Evolutionary conservation across 30 jellyfish, hydroid and myxozoan genomes (phyloP).

Genomic region (Turritopsis rubra): DNA sequence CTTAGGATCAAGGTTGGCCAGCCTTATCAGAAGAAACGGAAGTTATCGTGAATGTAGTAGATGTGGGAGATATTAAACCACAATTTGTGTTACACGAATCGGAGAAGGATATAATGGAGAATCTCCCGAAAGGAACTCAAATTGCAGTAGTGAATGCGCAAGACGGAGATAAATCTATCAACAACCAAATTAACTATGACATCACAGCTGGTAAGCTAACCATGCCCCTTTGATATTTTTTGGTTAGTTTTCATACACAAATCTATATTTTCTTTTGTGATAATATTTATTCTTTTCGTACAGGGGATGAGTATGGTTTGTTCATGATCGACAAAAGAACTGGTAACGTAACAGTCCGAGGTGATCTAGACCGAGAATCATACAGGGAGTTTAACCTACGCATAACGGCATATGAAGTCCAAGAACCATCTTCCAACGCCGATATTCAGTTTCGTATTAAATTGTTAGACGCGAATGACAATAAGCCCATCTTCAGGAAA

Average conservation of each 20-base stretch:
- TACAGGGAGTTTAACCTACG: constrained; percentile 2
- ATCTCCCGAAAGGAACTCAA: constrained; percentile 21
- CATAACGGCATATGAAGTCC: constrained; percentile 23
- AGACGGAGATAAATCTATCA: constrained; percentile 24
- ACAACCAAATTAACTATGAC: constrained; percentile 19
- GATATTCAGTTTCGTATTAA: constrained; percentile 6
- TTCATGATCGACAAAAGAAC: constrained; percentile 13
- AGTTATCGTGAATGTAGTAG: constrained; percentile 24
- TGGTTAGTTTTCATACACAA: not conserved
- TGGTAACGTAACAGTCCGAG: constrained; percentile 28
- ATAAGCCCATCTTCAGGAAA: constrained; percentile 18
- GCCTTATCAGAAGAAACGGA: constrained; percentile 9
- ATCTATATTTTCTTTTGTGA: not conserved
- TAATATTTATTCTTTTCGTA: not conserved
- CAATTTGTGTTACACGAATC: constrained; percentile 5
- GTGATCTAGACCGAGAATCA: constrained; percentile 26
- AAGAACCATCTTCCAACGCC: constrained; percentile 1
- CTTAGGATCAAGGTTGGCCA: constrained; percentile 27
- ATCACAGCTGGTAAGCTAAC: constrained; percentile 25
- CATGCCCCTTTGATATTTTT: not conserved
- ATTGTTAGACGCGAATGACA: constrained; percentile 25
- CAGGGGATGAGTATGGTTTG: constrained; percentile 36
- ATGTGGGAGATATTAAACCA: constrained; percentile 30
- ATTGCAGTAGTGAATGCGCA: constrained; percentile 17
- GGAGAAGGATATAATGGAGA: constrained; percentile 19